These are phyloP conservation scores for Hystrix brachyura DNA, from an alignment of 2,113 vertebrate species.

Conservation along the genomic window DNA sequence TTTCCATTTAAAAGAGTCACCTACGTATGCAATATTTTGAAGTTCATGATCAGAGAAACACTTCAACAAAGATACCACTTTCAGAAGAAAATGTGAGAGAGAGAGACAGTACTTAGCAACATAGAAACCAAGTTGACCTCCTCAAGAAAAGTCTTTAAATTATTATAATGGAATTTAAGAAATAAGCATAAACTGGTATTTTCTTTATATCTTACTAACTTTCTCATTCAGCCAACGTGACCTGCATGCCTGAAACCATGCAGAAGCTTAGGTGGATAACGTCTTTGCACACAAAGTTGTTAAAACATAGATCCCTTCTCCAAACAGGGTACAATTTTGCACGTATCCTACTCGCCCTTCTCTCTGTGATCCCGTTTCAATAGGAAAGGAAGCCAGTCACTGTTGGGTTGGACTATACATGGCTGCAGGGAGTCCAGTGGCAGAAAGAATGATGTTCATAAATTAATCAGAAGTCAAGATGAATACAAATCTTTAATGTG, in stretches of 20 bases:
- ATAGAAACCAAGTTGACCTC: background rate
- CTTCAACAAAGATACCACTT: background rate
- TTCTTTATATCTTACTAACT: background rate
- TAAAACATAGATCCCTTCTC: background rate
- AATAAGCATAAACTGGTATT: background rate
- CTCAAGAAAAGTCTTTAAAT: background rate
- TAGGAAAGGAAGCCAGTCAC: background rate
- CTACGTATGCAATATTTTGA: background rate
- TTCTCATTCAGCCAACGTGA: background rate
- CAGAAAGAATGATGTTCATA: slow-evolving; percentile 40
- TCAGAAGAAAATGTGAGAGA: background rate
- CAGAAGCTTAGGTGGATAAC: background rate
- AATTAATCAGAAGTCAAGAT: slow-evolving; percentile 54
- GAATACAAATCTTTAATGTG: background rate
- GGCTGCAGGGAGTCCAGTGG: background rate
- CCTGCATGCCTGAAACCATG: background rate
- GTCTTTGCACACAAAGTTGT: background rate
- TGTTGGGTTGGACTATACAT: slow-evolving; percentile 23
- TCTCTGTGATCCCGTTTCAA: background rate
- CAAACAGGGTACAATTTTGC: background rate
- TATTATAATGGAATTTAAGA: background rate
- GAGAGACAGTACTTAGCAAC: background rate
- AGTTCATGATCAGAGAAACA: background rate
- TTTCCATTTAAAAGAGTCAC: background rate
- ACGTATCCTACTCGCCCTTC: background rate